Evolutionary conservation across 2,113 vertebrate genomes (phyloP).

Genomic region (Leptobrachium ailaonicum): DNA sequence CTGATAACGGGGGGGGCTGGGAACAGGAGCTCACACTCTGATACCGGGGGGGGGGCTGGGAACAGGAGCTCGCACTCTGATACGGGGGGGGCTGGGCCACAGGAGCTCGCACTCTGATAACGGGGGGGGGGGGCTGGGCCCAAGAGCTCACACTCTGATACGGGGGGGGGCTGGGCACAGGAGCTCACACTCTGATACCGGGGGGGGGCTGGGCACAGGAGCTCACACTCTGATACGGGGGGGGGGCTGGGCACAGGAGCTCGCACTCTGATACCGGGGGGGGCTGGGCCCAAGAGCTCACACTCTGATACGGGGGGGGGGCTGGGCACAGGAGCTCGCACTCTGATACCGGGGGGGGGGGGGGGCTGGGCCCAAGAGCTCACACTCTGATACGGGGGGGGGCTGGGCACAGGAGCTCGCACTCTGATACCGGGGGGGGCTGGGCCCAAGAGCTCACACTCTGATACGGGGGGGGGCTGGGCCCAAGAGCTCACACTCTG

Average conservation of each 20-base stretch:
- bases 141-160: neutral
- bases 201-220: neutral
- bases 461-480: neutral
- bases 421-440: neutral
- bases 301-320: neutral
- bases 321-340: conserved; percentile 7
- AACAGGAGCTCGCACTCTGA: no score
- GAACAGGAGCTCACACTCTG: no score
- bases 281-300: neutral
- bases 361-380: neutral
- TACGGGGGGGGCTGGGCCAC: no score
- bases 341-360: neutral
- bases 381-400: neutral
- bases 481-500: neutral
- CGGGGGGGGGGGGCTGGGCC: neutral
- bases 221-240: neutral
- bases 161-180: neutral
- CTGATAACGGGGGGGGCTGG: neutral
- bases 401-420: neutral
- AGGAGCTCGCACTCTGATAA: neutral
- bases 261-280: neutral
- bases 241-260: neutral
- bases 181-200: conserved; percentile 2
- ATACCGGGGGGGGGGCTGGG: no score
- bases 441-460: neutral